Percentiles rank a stretch among this genome's conserved stretches.
phyloP scores from a whole-genome alignment of 2,888 invertebrate species.

The Hydrotaea cyrtoneurina region DNA sequence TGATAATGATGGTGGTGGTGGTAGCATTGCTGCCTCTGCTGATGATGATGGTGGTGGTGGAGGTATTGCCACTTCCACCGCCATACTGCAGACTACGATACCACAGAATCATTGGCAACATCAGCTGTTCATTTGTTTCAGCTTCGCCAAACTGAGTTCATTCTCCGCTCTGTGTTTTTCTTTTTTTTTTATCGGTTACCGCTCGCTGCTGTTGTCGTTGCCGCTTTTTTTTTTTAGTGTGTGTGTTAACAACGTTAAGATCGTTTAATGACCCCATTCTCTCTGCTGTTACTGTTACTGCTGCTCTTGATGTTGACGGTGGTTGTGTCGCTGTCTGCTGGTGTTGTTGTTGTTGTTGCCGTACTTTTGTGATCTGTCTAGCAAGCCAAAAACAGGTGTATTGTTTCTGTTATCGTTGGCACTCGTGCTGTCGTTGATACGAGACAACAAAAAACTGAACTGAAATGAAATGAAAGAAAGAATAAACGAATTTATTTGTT shows the following conservation, averaged over 20 bases:
- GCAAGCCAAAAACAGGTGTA: slow-evolving; percentile 58
- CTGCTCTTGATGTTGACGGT: background rate
- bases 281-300: slow-evolving; percentile 33
- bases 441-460: background rate
- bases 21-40: background rate
- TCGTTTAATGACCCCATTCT: slow-evolving; percentile 68
- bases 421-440: slow-evolving; percentile 14
- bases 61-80: slow-evolving; percentile 22
- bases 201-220: slow-evolving; percentile 50
- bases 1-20: background rate
- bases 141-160: slow-evolving; percentile 56
- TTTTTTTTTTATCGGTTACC: slow-evolving; percentile 12
- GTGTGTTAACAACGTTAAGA: slow-evolving; percentile 64
- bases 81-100: background rate
- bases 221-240: slow-evolving; percentile 11
- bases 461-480: background rate
- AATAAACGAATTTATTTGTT: background rate
- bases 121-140: slow-evolving; percentile 57
- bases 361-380: slow-evolving; percentile 47
- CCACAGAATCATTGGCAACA: slow-evolving; percentile 52
- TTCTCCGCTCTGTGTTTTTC: slow-evolving; percentile 54
- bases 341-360: background rate
- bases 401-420: slow-evolving; percentile 37
- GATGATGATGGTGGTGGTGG: slow-evolving; percentile 49
- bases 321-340: background rate